Evolutionary conservation across 2,797 vertebrate species (phyloP), one percentile per base, ranked within the genome.

Genomic region (Melanogrammus aeglefinus): DNA sequence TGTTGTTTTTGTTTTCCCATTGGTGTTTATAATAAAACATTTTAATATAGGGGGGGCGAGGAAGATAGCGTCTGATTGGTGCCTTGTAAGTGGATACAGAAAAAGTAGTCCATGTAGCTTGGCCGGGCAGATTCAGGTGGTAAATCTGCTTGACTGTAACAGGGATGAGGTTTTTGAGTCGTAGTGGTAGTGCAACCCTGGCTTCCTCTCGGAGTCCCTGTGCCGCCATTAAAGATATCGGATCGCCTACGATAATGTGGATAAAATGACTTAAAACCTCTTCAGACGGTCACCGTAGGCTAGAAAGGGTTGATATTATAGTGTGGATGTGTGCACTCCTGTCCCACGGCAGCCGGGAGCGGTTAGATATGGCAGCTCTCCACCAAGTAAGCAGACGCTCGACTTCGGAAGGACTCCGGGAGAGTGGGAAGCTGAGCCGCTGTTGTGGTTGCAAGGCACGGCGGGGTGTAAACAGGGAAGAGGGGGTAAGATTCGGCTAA

Each of bases 341-440:
- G 77, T 83, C 66, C 82, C 85, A 82, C 85, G 88, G 87, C 84
- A 6, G 78, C 82, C 79, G 74, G 44, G 81, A 91, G 81, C 81
- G 87, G 87, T n/a, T 89, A 88, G 91, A 92, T 89, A 93, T 94
- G n/a, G 93, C 83, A 88, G 87, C 78, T 88, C 76, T 85, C 80
- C 81, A 82, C 76, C 79, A 84, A 90, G 88, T 91, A 84, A n/a
- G 92, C 82, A 84, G 86, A 71, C 87, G 82, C 79, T 85, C 24
- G 85, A 90, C 85, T 84, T 78, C 81, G 84, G 76, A 70, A 82
- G n/a, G n/a, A n/a, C n/a, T n/a, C 73, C 81, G 80, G 76, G 69
- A 9, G 44, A 77, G 78, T 27, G 72, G 75, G 83, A 71, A 27
- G 57, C 35, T 39, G 51, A 66, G 69, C 36, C 36, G 86, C 89